Evolutionary conservation across 1,140 invertebrate genomes (phyloP), one percentile per base, ranked within the genome.

Genomic region (Amphibalanus amphitrite): DNA sequence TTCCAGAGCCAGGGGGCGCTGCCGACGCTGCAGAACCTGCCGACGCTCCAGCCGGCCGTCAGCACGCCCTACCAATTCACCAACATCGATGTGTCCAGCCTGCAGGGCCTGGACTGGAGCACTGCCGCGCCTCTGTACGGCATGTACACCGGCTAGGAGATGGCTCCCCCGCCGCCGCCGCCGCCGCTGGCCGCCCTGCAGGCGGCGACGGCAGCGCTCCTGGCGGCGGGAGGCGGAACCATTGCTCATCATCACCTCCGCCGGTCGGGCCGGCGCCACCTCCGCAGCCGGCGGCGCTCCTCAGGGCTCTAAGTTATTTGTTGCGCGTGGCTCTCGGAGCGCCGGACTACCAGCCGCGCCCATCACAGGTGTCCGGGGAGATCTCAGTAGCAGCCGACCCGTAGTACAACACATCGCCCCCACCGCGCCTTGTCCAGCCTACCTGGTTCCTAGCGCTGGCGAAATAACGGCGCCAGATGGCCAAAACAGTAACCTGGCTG

Each of bases 81-180:
- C 77, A 91, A 91, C 69, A 59, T 59, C 17, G 91, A 93, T 80
- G 92, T 92, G 90, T 90, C 89, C 67, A 90, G 89, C 78, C 92
- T 92, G 84, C 90, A 92, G 80, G 89, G 90, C 67, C 89, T 92
- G 74, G 91, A 92, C 81, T 92, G 91, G 91, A 86, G 88, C 75
- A 88, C 88, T 6, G 65, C 23, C n/a, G 65, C 65, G n/a, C 65
- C 65, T 3, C n/a, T 67, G 10, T 67, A 67, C 28, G 65, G 65
- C 65, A 67, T 67, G 65, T 67, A 67, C 65, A 28, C 65, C 3
- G n/a, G 10, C n/a, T 67, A 59, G 47, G 47, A 1, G 47, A 1
- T 23, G 17, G 1, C 20, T 1, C 17, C 6, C 6, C 38, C 13
- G 47, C 17, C 47, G 23, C 47, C 47, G 47, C 47, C 47, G 47